A percentile compares a stretch with the other conserved stretches of the same genome.
These are phyloP conservation scores for Leucoptera coffeella DNA, from an alignment of 2,888 invertebrate genomes.

Conservation along the genomic window DNA sequence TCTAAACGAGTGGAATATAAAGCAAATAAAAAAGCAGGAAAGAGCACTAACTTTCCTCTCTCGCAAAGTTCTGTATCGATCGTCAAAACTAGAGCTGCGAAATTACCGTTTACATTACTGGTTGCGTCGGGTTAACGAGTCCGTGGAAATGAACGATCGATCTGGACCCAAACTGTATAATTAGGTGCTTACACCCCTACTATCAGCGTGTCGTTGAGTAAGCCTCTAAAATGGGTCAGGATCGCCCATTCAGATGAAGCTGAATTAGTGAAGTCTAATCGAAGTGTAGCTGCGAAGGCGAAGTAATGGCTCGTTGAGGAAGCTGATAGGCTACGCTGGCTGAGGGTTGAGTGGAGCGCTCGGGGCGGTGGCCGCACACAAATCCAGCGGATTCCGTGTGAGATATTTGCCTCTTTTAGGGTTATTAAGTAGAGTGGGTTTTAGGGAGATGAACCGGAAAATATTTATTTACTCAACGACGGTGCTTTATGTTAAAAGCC, in stretches of 20 bases:
- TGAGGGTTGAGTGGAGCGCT: too few species aligned
- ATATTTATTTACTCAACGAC: constrained; percentile 23
- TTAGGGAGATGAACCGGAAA: constrained; percentile 39
- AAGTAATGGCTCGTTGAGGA: constrained; percentile 41
- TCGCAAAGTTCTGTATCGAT: constrained; percentile 12
- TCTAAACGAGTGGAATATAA: too few species aligned
- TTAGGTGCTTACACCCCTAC: constrained; percentile 24
- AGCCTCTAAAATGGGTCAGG: constrained; percentile 28
- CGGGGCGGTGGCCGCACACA: too few species aligned
- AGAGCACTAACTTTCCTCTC: constrained; percentile 14
- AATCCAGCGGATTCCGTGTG: constrained; percentile 41
- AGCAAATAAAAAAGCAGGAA: too few species aligned
- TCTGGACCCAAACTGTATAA: constrained; percentile 22
- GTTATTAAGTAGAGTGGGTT: constrained; percentile 48
- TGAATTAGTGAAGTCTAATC: too few species aligned
- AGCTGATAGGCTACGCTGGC: constrained; percentile 16
- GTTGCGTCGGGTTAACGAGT: constrained; percentile 14
- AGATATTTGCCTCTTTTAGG: constrained; percentile 42
- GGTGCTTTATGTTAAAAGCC: constrained; percentile 12
- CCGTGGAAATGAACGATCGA: constrained; percentile 15
- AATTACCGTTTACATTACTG: constrained; percentile 19
- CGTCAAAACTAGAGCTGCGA: constrained; percentile 15
- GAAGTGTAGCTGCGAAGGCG: too few species aligned
- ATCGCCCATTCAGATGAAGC: too few species aligned
- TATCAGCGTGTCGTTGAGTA: constrained; percentile 10